Percentiles rank a stretch among this genome's conserved stretches.
Evolutionary conservation across 2,113 vertebrate species (phyloP).

Genomic region (Charadrius vociferus): DNA sequence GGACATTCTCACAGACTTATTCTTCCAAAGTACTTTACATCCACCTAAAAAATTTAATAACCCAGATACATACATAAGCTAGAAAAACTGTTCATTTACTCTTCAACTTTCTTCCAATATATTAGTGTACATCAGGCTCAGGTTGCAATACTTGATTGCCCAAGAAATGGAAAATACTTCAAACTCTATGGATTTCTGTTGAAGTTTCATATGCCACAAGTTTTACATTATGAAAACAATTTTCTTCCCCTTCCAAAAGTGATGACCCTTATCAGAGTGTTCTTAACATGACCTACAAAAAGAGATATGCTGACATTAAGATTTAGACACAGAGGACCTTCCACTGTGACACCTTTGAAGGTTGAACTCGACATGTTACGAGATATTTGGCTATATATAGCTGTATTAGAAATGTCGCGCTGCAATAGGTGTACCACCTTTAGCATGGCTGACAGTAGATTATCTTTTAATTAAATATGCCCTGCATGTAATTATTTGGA

Average conservation of each 20-base stretch:
- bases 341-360: neutral
- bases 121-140: neutral
- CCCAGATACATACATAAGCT: neutral
- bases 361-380: neutral
- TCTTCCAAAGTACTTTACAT: neutral
- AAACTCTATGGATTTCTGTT: neutral
- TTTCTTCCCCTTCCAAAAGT: neutral
- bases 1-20: neutral
- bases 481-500: neutral
- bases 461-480: neutral
- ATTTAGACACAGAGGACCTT: neutral
- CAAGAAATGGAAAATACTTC: neutral
- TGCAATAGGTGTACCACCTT: neutral
- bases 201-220: neutral
- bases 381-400: neutral
- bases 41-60: neutral
- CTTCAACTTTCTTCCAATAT: neutral
- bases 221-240: neutral
- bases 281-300: neutral
- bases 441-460: neutral
- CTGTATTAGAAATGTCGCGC: neutral
- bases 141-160: neutral
- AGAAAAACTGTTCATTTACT: neutral
- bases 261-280: neutral
- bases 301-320: conserved; percentile 5